Conservation (phyloP, 2,113 vertebrate genomes). For the Pyrgilauda ruficollis region DNA sequence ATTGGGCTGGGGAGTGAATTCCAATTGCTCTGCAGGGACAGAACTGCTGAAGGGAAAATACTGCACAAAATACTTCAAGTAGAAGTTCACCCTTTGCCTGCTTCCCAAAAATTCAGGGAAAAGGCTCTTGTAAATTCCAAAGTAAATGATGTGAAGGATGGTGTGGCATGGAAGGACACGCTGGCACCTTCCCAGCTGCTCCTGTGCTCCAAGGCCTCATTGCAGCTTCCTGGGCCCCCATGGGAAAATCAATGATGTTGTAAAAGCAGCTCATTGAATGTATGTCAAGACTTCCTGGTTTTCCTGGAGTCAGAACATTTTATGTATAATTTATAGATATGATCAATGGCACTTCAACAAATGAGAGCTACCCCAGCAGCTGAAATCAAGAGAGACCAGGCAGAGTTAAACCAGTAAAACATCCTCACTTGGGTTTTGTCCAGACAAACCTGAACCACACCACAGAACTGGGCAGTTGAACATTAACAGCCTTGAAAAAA, state of each 20-base stretch:
- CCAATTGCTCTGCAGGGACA: neutral
- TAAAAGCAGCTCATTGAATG: neutral
- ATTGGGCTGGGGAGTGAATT: neutral
- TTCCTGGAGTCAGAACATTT: neutral
- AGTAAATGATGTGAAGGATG: neutral
- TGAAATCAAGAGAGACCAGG: neutral
- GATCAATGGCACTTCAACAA: neutral
- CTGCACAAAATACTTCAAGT: neutral
- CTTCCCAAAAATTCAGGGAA: neutral
- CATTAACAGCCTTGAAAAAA: neutral
- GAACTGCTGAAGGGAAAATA: neutral
- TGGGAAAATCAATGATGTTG: conserved; percentile 18
- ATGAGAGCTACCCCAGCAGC: neutral
- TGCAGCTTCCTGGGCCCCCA: neutral
- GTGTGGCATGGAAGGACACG: neutral
- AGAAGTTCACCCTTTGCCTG: neutral
- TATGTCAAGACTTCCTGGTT: neutral
- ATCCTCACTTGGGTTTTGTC: neutral
- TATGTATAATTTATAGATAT: neutral
- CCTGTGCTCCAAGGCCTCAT: neutral
- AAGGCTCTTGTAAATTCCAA: neutral
- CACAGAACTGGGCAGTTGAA: neutral
- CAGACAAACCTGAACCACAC: neutral
- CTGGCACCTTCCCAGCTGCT: neutral
- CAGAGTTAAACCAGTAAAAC: neutral